Evolutionary conservation across 2,888 invertebrate species (phyloP).

Genomic region (Parnassius smintheus): DNA sequence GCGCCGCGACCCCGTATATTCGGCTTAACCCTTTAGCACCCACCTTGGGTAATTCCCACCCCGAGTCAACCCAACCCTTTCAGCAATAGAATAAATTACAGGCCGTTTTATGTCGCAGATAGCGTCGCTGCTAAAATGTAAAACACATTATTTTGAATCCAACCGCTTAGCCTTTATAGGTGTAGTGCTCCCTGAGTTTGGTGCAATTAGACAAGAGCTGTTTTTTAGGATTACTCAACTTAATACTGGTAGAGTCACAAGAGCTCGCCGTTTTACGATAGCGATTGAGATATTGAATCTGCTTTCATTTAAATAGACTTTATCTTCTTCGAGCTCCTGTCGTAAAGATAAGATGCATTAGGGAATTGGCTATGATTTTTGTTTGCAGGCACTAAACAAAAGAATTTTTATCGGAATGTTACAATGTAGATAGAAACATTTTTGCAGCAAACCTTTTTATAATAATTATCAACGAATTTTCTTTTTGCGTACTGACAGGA

Average conservation of each 20-base stretch:
- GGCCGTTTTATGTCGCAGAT: conserved; percentile 80
- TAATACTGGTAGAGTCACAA: conserved; percentile 40
- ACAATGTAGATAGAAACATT: too few species aligned
- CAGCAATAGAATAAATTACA: conserved; percentile 82
- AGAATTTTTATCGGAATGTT: too few species aligned
- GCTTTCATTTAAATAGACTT: conserved; percentile 31
- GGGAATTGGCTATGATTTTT: conserved; percentile 12
- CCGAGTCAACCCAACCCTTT: conserved; percentile 76
- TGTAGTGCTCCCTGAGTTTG: conserved; percentile 72
- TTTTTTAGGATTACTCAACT: conserved; percentile 67
- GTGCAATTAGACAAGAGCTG: conserved; percentile 73
- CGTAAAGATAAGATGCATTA: conserved; percentile 33
- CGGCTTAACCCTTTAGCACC: conserved; percentile 81
- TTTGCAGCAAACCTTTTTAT: too few species aligned
- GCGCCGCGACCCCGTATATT: conserved; percentile 75
- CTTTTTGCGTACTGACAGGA: too few species aligned
- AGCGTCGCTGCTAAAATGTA: conserved; percentile 77
- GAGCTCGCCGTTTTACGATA: conserved; percentile 56
- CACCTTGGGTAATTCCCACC: conserved; percentile 82
- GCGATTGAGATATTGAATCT: conserved; percentile 57
- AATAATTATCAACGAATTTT: too few species aligned
- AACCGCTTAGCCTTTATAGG: conserved; percentile 78
- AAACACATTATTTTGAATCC: conserved; percentile 80
- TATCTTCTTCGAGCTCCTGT: conserved; percentile 33
- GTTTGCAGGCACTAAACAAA: conserved; percentile 3